Evolutionary conservation across 2,113 vertebrate species (phyloP), one percentile per base, ranked within the genome.

Genomic region (Spilogale gracilis): DNA sequence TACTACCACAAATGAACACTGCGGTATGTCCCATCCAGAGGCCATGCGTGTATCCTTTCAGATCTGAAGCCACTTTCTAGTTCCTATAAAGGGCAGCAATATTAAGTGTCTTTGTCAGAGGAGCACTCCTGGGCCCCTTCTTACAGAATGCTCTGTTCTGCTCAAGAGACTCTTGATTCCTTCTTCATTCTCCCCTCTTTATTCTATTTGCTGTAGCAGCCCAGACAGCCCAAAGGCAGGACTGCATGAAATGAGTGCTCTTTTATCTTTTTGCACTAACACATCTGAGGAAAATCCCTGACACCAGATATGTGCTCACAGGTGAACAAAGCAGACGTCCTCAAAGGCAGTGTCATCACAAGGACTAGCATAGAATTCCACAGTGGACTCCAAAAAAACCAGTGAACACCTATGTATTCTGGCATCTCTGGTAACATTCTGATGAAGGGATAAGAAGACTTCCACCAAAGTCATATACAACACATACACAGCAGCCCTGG

Each of bases 281-380:
- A 45, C 13, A 30, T 30, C 9, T 76, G 20, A 84, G 65, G 93
- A 54, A 74, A 80, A 93, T 38, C 48, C 48, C 54, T 94, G 54
- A n/a, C 38, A 86, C 9, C 38, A 79, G 60, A 32, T 13, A 74
- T 0, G 50, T 10, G 23, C 45, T 60, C 17, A 21, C 6, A 30
- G 32, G 84, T 89, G 95, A 85, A 93, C 84, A 94, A 82, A 76
- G 78, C 43, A 71, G 45, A 94, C 11, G 45, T 27, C 56, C 80
- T 90, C 90, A 69, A 89, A 87, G 50, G 81, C 48, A 74, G 50
- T 52, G 48, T n/a, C 83, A n/a, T 20, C 58, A 56, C 58, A n/a
- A 87, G 74, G 13, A 32, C 50, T 52, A 76, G 67, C 58, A n/a
- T 18, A 16, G 27, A 91, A 79, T 25, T 82, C 20, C 63, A 32